Evolutionary conservation across 2,113 vertebrate species (phyloP).

Genomic region (Lethenteron reissneri): DNA sequence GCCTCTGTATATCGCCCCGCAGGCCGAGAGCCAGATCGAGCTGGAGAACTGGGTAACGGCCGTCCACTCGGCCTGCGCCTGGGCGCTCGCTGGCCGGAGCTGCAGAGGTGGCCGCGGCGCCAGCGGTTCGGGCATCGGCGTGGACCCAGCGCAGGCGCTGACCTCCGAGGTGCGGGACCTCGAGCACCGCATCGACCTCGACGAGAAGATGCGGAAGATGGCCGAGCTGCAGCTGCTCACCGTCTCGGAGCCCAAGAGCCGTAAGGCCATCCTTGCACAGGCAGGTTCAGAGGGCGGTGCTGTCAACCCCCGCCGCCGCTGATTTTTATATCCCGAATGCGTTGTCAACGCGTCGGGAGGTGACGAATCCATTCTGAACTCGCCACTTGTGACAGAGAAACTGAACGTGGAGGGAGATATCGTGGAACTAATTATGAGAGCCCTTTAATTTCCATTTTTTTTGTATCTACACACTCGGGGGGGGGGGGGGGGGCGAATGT

Average conservation of each 20-base stretch:
- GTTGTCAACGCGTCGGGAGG: too few species aligned
- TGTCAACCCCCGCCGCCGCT: too few species aligned
- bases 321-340: too few species aligned
- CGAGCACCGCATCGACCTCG: constrained; percentile 92
- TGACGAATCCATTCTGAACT: too few species aligned
- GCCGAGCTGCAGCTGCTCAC: constrained; percentile 70
- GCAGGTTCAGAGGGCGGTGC: constrained; percentile 18
- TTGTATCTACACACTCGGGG: too few species aligned
- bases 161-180: constrained; percentile 54
- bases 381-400: too few species aligned
- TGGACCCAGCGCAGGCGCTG: constrained; percentile 61
- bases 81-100: constrained; percentile 45
- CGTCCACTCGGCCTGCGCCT: constrained; percentile 78
- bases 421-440: too few species aligned
- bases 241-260: constrained; percentile 63
- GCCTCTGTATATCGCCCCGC: not conserved
- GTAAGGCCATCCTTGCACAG: constrained; percentile 92
- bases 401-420: too few species aligned
- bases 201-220: constrained; percentile 97
- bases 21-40: constrained; percentile 87
- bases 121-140: constrained; percentile 14
- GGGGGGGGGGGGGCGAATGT: too few species aligned
- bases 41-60: constrained; percentile 94
- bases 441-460: too few species aligned
- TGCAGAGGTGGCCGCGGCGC: too few species aligned